Base-by-base conservation (phyloP, 2,113 vertebrate genomes). In the Smithornis capensis region DNA sequence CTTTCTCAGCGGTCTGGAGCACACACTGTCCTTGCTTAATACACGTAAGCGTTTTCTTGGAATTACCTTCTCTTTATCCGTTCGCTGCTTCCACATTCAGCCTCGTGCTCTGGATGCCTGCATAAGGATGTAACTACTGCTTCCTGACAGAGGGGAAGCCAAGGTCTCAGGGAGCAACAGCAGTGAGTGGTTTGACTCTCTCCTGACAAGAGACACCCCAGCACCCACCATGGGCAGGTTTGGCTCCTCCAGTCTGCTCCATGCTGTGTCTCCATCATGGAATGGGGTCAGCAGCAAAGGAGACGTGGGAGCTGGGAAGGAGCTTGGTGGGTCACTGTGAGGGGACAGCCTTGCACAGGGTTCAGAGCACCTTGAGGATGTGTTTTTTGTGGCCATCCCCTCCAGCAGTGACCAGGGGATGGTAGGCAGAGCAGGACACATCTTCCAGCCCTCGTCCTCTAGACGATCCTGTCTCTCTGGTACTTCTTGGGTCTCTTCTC, bases 51-150 rank as follows among this genome's bases (percentile, higher is more conserved):
- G 9, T 83, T 83, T 87, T 83, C 80, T 83, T 93, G 90, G 92
- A 95, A 90, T 89, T 81, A 83, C 83, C 91, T 86, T 95, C 69
- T 79, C 67, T 73, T 35, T 55, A 73, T 53, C 50, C 2, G 0
- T 75, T 69, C 8, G 19, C 83, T 59, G 70, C 74, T 94, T 87
- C 64, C 0, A 0, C 82, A 40, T 68, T 68, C 78, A 75, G 74
- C 57, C 52, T 14, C 75, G 40, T 59, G 10, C 90, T 91, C 50
- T n/a, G 88, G 95, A 79, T 93, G 96, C 94, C 92, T 69, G 94
- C 90, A 87, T 82, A 93, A 82, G 76, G 5, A 16, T 79, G 16
- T 79, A 78, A 49, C 92, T 93, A 57, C 92, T 93, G 70, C 82
- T 75, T 13, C 19, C 49, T 76, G 90, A 85, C 92, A 92, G 78